Evolutionary conservation across 2,113 vertebrate genomes (phyloP).

Genomic region (Cyanoliseus patagonus): DNA sequence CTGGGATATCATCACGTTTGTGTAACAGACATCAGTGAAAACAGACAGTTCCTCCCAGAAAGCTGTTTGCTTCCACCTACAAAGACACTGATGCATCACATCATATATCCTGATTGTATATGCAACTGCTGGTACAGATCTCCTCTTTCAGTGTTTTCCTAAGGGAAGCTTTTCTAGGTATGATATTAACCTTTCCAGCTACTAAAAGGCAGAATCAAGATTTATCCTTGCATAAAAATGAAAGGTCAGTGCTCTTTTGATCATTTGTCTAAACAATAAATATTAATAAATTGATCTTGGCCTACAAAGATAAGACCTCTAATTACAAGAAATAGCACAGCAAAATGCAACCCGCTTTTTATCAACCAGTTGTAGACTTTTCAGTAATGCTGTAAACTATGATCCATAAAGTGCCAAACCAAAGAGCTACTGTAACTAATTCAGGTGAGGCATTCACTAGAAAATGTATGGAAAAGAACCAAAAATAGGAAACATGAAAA

Average conservation of each 20-base stretch:
- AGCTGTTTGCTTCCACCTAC: background rate
- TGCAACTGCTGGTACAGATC: background rate
- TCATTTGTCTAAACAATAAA: slow-evolving; percentile 5
- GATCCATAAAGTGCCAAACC: background rate
- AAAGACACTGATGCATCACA: background rate
- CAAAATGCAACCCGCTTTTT: background rate
- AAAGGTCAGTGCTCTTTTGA: background rate
- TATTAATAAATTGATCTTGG: background rate
- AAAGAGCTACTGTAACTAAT: background rate
- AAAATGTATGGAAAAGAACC: background rate
- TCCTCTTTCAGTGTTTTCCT: background rate
- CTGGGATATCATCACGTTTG: background rate
- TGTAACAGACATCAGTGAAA: background rate
- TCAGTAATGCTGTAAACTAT: background rate
- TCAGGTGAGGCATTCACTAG: background rate
- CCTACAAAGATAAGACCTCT: background rate
- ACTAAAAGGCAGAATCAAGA: background rate
- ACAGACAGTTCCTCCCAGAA: background rate
- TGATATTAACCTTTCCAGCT: slow-evolving; percentile 18
- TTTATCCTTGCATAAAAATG: background rate
- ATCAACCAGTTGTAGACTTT: background rate
- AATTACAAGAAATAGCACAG: background rate
- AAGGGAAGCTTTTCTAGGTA: background rate
- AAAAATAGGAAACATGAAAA: background rate
- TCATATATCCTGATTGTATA: background rate